Conservation (phyloP, 2,888 invertebrate species). For the Drosophila siamana region DNA sequence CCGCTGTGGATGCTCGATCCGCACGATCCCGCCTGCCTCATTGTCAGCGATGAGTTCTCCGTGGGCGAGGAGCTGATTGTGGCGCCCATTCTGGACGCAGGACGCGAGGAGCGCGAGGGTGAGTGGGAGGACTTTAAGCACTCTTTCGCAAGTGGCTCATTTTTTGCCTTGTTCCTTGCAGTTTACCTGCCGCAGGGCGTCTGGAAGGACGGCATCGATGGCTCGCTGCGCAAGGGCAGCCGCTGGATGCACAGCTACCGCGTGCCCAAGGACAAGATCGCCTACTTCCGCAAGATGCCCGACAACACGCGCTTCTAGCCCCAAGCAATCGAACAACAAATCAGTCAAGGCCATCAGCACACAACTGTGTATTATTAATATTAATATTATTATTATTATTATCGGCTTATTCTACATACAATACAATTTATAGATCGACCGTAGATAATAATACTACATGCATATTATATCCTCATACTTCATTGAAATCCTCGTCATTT, state of each 20-base stretch:
- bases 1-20: conserved; percentile 96
- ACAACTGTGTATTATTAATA: conserved; percentile 34
- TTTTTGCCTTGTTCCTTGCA: conserved; percentile 66
- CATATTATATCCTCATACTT: conserved; percentile 27
- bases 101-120: conserved; percentile 90
- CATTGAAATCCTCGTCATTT: conserved; percentile 5
- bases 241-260: conserved; percentile 96
- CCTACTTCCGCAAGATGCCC: conserved; percentile 93
- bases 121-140: conserved; percentile 5
- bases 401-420: conserved; percentile 25
- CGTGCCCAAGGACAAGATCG: conserved; percentile 92
- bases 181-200: conserved; percentile 96
- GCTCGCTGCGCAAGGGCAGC: conserved; percentile 93
- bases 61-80: conserved; percentile 96
- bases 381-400: conserved; percentile 14
- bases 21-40: conserved; percentile 91
- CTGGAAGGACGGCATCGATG: conserved; percentile 96
- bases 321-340: too few relatives aligned
- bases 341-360: conserved; percentile 1
- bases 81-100: conserved; percentile 92
- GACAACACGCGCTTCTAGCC: conserved; percentile 91
- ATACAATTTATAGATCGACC: conserved; percentile 14
- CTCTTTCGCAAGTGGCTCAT: not conserved
- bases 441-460: conserved; percentile 36
- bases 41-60: conserved; percentile 93